Conservation (phyloP, 92 coral and sea anemone genomes). For the Porites cylindrica region DNA sequence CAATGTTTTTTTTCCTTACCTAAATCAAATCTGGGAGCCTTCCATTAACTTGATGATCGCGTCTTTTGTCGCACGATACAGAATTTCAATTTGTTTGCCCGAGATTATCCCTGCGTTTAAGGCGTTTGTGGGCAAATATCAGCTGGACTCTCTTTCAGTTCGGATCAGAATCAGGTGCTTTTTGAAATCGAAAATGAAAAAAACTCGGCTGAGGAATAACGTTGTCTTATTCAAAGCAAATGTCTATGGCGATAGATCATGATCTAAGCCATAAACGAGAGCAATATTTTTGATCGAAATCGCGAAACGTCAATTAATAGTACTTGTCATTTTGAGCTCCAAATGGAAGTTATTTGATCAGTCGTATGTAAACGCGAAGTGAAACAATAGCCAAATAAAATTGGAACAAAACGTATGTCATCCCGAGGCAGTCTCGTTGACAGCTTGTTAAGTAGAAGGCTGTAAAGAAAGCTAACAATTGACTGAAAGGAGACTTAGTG, state of each 20-base stretch:
- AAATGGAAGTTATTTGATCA: constrained; percentile 21
- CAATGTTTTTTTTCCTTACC: constrained; percentile 13
- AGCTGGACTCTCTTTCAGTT: neutral
- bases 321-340: neutral
- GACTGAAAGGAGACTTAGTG: neutral
- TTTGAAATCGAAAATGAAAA: neutral
- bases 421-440: constrained; percentile 13
- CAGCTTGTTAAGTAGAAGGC: constrained; percentile 28
- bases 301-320: constrained; percentile 9
- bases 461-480: neutral
- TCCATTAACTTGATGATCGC: constrained; percentile 1
- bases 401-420: constrained; percentile 33
- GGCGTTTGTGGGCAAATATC: neutral
- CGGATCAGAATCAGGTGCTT: constrained; percentile 4
- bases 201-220: neutral
- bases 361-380: constrained; percentile 14
- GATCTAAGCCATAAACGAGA: neutral
- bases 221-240: neutral
- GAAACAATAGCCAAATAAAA: constrained; percentile 14
- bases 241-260: neutral
- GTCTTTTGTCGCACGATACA: constrained; percentile 13
- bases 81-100: constrained; percentile 30
- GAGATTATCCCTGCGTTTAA: neutral
- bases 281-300: constrained; percentile 1
- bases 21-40: neutral